Evolutionary conservation across 2,113 vertebrate species (phyloP), one percentile per base, ranked within the genome.

Genomic region (Empidonax alnorum): DNA sequence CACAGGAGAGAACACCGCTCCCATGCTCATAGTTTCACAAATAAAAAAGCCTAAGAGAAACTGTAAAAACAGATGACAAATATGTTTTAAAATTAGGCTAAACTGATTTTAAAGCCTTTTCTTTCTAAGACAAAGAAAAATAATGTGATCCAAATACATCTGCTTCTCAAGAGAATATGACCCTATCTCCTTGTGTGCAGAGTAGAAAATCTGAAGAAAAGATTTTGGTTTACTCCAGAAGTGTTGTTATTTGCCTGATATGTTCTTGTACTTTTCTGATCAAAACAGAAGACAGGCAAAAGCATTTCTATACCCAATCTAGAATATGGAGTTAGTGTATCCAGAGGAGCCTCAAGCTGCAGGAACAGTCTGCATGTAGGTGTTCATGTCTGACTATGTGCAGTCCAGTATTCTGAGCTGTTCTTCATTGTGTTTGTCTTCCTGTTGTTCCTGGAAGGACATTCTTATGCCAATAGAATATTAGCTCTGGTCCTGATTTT

Each of bases 71-170:
- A n/a, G n/a, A 79, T 84, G 46, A 93, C 65, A 95, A 96, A 68
- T 87, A 53, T 86, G 59, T 97, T 97, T 95, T 67, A 74, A 73
- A 91, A 69, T 76, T 8, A 77, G 87, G 75, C 55, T 88, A 52
- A 75, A 76, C 56, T 58, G 53, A 84, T 89, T 88, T 53, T 96
- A 97, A 94, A 44, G 44, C 77, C 46, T 95, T 65, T 95, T 52
- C 44, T 94, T 94, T 92, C 83, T 76, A 75, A 95, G 87, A 74
- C 30, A 59, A 96, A 87, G 82, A 83, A 89, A 95, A 91, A 93
- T 76, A 86, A 84, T 24, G 8, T 80, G 23, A 77, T 94, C 42
- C 93, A 94, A 94, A 90, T 37, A 30, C 7, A 15, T 55, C 18
- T 76, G 23, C 21, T 83, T 93, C 86, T 87, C 62, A 75, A 85